Base-by-base conservation (phyloP, 1,140 invertebrate genomes). In the Protaetia brevitarsis region DNA sequence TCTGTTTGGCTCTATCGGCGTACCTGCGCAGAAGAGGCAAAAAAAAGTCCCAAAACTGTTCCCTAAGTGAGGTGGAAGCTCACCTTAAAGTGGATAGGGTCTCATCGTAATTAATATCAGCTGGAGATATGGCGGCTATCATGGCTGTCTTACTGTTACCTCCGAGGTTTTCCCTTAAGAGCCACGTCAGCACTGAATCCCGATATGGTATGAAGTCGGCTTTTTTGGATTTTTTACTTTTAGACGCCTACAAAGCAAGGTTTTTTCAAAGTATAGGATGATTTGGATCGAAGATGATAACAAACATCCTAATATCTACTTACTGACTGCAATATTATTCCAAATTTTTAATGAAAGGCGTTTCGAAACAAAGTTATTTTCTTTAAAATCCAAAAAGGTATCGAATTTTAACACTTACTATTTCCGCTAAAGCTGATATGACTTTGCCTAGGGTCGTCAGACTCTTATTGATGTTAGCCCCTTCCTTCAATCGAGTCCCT, bases 391-490 rank as follows among this genome's bases (percentile, higher is more conserved):
- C 34, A 37, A 7, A 16, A 37, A 37, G 34, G 34, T 10, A 56
- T 56, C 13, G 3, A 56, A 56, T 16, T 23, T 6, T 56, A 16
- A 23, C 26, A 84, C 89, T 91, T 80, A 92, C 91, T 71, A 93
- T 88, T 86, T 99, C 97, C 34, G 97, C 96, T 5, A 99, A 83
- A 19, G 96, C 97, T 31, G 96, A 98, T 71, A 99, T 99, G 71
- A 99, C 98, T 86, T 99, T 98, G 45, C 98, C 98, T 11, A 99
- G 83, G 1, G 98, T 99, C 0, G 97, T 99, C 27, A 99, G 82
- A 51, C 95, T 97, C 79, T 99, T 99, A 82, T 99, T 99, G 74
- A 99, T 99, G 77, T 99, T 99, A 8, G 97, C 97, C 56, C 98
- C 98, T 82, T 99, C 98, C 81, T 99, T 99, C 5, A 99, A 85